Evolutionary conservation across 2,113 vertebrate species (phyloP).

Genomic region (Paradisaea rubra): DNA sequence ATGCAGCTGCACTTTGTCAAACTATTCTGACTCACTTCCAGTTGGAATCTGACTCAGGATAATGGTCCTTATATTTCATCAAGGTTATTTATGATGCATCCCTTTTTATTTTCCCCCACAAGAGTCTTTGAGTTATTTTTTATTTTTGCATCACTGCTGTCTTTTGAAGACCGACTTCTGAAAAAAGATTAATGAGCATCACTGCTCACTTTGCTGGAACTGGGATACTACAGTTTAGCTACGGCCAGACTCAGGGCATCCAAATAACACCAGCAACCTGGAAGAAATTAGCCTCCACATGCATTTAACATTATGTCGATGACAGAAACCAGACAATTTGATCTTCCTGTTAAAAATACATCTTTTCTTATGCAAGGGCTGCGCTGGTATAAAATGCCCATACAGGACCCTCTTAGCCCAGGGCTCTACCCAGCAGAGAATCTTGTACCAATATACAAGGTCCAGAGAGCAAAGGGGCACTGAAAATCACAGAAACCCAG

Average conservation of each 20-base stretch:
- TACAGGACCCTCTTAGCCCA: neutral
- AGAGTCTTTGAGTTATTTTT: slow-evolving; percentile 37
- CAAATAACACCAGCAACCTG: neutral
- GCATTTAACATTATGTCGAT: slow-evolving; percentile 5
- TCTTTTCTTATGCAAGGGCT: neutral
- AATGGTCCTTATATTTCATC: neutral
- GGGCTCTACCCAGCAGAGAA: slow-evolving; percentile 7
- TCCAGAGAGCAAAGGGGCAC: neutral
- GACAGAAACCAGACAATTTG: neutral
- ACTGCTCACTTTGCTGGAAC: neutral
- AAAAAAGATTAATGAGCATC: slow-evolving; percentile 8
- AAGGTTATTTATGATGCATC: neutral
- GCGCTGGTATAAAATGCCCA: neutral
- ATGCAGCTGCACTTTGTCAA: neutral
- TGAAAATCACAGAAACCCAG: neutral
- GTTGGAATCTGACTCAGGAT: neutral
- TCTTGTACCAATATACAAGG: neutral
- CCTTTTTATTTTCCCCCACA: neutral
- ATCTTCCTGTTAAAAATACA: neutral
- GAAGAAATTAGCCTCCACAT: neutral
- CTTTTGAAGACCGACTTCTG: slow-evolving; percentile 41
- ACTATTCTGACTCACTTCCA: neutral
- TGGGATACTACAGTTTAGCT: slow-evolving; percentile 16
- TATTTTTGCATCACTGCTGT: neutral
- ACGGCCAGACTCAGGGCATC: slow-evolving; percentile 9